A percentile compares a stretch with the other conserved stretches of the same genome.
phyloP scores from a whole-genome alignment of 2,113 vertebrate species.

The Archilochus colubris region DNA sequence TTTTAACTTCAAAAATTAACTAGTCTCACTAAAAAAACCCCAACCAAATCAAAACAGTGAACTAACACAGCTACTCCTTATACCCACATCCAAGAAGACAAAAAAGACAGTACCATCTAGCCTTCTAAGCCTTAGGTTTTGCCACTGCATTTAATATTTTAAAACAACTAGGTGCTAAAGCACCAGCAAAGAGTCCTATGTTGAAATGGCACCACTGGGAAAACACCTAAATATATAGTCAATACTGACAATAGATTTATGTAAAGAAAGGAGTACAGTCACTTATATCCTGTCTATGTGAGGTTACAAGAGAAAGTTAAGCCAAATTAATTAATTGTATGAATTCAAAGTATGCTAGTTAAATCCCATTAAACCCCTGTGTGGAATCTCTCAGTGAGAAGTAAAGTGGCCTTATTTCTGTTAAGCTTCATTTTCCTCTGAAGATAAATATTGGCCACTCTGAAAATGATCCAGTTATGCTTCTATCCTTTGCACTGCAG shows the following conservation, averaged over 20 bases:
- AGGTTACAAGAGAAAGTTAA: neutral
- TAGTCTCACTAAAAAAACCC: neutral
- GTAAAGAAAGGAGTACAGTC: neutral
- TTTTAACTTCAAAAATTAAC: neutral
- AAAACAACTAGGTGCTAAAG: neutral
- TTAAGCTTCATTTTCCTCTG: constrained; percentile 3
- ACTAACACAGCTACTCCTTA: neutral
- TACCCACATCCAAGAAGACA: neutral
- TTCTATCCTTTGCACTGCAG: neutral
- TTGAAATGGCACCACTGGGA: neutral
- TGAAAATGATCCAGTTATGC: neutral
- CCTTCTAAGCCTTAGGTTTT: neutral
- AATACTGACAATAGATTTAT: neutral
- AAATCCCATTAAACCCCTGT: constrained; percentile 32
- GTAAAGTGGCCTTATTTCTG: neutral
- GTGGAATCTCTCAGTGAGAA: neutral
- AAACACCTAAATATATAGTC: neutral
- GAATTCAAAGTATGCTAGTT: constrained; percentile 2
- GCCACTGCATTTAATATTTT: neutral
- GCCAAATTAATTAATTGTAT: constrained; percentile 31
- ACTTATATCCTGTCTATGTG: neutral
- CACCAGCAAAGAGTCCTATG: neutral
- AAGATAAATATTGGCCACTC: neutral
- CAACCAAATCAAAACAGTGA: neutral
- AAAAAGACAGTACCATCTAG: neutral